phyloP scores from a whole-genome alignment of 2,797 vertebrate species.

The Agapornis canus region DNA sequence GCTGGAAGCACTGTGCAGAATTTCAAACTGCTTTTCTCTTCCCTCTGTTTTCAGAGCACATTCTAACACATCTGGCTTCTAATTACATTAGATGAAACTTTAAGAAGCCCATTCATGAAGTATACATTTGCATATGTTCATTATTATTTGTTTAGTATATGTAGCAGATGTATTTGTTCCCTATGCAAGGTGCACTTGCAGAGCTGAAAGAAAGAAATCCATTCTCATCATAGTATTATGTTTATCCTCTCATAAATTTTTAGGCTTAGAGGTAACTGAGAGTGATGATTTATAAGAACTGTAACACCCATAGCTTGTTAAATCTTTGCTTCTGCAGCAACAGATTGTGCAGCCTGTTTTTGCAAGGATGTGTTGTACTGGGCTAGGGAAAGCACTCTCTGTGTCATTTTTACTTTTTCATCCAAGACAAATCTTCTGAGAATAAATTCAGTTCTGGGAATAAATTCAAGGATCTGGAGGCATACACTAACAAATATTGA shows the following conservation, averaged over 20 bases:
- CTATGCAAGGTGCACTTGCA: not conserved
- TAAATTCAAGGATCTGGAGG: not conserved
- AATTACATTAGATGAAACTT: not conserved
- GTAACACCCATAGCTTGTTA: not conserved
- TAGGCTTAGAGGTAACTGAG: not conserved
- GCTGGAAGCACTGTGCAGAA: not conserved
- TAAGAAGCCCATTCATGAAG: not conserved
- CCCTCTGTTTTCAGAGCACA: not conserved
- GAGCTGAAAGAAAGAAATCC: not conserved
- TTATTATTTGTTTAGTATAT: not conserved
- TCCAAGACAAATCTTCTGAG: not conserved
- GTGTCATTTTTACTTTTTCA: not conserved
- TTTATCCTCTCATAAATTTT: constrained; percentile 7
- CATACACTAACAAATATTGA: not conserved
- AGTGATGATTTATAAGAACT: not conserved
- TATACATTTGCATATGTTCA: not conserved
- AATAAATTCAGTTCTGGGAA: constrained; percentile 7
- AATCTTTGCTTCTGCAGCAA: not conserved
- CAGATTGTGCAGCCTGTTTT: not conserved
- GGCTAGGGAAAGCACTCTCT: not conserved
- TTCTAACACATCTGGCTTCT: not conserved
- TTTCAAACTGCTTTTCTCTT: not conserved
- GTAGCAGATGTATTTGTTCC: not conserved
- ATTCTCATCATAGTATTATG: not conserved
- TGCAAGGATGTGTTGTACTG: not conserved